Percentiles rank a stretch among this genome's conserved stretches.
phyloP scores from a whole-genome alignment of 2,797 vertebrate species.

The Staurois parvus region DNA sequence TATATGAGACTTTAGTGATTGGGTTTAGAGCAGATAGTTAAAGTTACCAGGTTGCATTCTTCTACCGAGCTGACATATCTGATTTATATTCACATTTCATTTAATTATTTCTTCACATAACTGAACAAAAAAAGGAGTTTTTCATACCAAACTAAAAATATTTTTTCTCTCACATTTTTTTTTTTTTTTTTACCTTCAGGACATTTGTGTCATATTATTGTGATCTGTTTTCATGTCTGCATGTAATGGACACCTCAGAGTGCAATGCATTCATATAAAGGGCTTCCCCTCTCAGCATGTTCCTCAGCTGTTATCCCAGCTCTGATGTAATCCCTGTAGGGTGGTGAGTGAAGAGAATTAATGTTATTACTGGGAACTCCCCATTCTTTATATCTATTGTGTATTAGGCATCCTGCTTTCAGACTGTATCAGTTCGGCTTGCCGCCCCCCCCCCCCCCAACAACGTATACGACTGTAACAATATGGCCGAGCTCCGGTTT shows the following conservation, averaged over 20 bases:
- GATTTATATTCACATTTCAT: background rate
- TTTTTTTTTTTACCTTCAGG: constrained; percentile 5
- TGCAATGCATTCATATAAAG: constrained; percentile 38
- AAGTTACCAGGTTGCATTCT: constrained; percentile 12
- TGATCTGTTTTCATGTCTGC: constrained; percentile 11
- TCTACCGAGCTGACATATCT: background rate
- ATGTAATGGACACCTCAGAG: constrained; percentile 39
- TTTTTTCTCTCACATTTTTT: background rate
- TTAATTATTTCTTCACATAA: background rate
- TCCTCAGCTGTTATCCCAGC: constrained; percentile 39
- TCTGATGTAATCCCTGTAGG: constrained; percentile 49
- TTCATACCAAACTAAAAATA: constrained; percentile 1
- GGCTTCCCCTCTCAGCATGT: constrained; percentile 28
- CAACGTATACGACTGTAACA: constrained; percentile 42
- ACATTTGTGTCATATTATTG: background rate
- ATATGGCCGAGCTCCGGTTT: constrained; percentile 25
- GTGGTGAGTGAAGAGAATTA: constrained; percentile 51
- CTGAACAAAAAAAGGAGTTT: background rate
- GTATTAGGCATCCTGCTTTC: background rate
- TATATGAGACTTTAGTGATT: too few relatives aligned
- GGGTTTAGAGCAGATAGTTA: too few relatives aligned
- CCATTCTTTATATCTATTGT: constrained; percentile 40
- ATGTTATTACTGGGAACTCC: constrained; percentile 31
- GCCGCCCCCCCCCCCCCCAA: constrained; percentile 14
- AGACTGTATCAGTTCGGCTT: constrained; percentile 19